Evolutionary conservation across 2,113 vertebrate genomes (phyloP).

Genomic region (Brienomyrus brachyistius): DNA sequence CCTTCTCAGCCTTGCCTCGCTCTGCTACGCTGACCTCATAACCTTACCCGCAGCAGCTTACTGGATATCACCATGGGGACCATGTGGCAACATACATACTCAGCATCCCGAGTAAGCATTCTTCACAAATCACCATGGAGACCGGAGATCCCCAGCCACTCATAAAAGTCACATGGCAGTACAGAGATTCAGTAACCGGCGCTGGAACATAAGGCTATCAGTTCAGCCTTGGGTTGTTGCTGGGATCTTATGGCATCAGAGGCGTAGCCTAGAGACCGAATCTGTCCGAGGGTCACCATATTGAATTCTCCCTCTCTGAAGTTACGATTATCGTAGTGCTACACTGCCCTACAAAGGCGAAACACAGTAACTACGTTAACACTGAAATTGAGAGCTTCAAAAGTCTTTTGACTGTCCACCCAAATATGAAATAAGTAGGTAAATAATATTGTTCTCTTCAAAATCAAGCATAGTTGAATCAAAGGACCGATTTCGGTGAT

Average conservation of each 20-base stretch:
- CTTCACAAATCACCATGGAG: neutral
- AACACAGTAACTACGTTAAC: neutral
- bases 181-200: neutral
- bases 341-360: neutral
- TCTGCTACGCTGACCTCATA: neutral
- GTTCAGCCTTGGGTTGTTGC: neutral
- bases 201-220: neutral
- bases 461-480: neutral
- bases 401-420: neutral
- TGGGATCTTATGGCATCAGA: neutral
- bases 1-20: neutral
- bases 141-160: neutral
- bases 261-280: neutral
- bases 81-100: neutral
- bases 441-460: neutral
- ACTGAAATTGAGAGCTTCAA: neutral
- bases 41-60: neutral
- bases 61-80: neutral
- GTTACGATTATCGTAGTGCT: neutral
- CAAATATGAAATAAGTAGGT: neutral
- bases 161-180: neutral
- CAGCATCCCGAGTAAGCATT: neutral
- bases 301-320: neutral
- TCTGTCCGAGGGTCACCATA: neutral
- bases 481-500: neutral